Evolutionary conservation across 2,888 invertebrate genomes (phyloP).

Genomic region (Cinara cedri): DNA sequence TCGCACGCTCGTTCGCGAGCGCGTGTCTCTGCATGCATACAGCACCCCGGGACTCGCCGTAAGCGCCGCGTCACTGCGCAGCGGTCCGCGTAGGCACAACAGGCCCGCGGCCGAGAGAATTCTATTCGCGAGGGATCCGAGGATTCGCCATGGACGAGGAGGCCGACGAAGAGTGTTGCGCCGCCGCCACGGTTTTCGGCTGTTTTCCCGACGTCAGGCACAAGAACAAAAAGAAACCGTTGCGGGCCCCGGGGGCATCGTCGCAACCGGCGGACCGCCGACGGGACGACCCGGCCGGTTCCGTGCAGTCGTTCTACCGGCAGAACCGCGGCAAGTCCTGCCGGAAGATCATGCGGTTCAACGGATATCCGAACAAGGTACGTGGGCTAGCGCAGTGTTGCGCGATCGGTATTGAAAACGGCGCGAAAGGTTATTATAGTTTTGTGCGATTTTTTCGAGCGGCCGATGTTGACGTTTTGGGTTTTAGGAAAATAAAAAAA

Average conservation of each 20-base stretch:
- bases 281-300: conserved; percentile 23
- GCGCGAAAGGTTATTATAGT: too few relatives aligned
- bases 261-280: background rate
- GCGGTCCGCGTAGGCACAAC: too few relatives aligned
- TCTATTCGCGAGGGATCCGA: background rate
- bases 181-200: conserved; percentile 21
- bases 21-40: too few relatives aligned
- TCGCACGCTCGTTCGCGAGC: background rate
- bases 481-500: too few relatives aligned
- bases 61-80: too few relatives aligned
- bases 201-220: conserved; percentile 31
- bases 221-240: background rate
- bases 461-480: too few relatives aligned
- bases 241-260: background rate
- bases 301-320: conserved; percentile 73
- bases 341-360: conserved; percentile 79
- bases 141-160: conserved; percentile 27
- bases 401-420: too few relatives aligned
- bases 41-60: background rate
- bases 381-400: background rate
- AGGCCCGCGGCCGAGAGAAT: background rate
- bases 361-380: conserved; percentile 84
- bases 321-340: conserved; percentile 84
- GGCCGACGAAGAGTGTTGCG: conserved; percentile 26
- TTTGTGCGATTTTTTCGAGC: too few relatives aligned